These are phyloP conservation scores for Bedellia somnulentella DNA, from an alignment of 2,888 invertebrate species.

Conservation along the genomic window DNA sequence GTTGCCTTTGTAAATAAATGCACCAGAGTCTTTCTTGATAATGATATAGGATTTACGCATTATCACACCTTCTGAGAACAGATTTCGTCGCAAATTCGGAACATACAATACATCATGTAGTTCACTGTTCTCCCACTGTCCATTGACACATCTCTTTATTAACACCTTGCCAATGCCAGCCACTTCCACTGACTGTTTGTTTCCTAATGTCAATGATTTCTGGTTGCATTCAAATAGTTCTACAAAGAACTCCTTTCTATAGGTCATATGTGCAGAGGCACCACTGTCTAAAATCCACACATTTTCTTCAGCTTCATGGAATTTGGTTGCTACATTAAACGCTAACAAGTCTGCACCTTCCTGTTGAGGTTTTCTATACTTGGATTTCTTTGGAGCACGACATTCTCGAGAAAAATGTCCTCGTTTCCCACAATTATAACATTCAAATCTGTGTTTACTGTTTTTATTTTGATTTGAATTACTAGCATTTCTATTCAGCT, in stretches of 20 bases:
- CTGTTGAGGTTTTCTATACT: neutral
- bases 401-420: too few relatives aligned
- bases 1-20: slow-evolving; percentile 3
- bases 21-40: slow-evolving; percentile 2
- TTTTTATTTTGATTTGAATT: neutral
- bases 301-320: neutral
- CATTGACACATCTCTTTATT: too few relatives aligned
- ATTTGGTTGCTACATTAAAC: neutral
- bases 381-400: slow-evolving; percentile 2
- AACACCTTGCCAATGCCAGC: too few relatives aligned
- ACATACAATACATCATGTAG: slow-evolving; percentile 4
- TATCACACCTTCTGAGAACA: too few relatives aligned
- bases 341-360: too few relatives aligned
- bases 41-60: slow-evolving; percentile 4
- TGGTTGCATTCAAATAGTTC: too few relatives aligned
- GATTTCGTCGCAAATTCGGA: slow-evolving; percentile 1
- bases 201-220: too few relatives aligned
- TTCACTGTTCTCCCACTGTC: slow-evolving; percentile 1
- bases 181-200: too few relatives aligned
- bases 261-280: slow-evolving; percentile 5
- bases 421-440: too few relatives aligned
- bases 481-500: neutral
- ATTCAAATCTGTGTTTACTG: neutral
- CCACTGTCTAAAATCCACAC: slow-evolving; percentile 4
- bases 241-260: too few relatives aligned